Percentiles rank a stretch among this genome's conserved stretches.
Conservation (phyloP, 2,888 invertebrate species). For the Myathropa florea region DNA sequence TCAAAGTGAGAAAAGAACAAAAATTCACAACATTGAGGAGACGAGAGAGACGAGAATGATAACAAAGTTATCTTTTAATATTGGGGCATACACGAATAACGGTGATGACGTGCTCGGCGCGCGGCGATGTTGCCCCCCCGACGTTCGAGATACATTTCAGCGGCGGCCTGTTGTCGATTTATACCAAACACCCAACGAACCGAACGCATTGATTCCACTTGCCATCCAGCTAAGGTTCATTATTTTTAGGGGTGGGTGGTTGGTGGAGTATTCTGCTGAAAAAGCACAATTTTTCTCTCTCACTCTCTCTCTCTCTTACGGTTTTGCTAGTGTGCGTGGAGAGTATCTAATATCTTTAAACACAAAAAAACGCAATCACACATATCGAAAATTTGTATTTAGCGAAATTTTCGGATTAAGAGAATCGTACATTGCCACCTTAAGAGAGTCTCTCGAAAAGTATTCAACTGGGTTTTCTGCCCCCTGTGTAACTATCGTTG, state of each 20-base stretch:
- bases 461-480: not conserved
- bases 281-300: constrained; percentile 57
- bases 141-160: constrained; percentile 69
- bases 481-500: not conserved
- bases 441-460: not conserved
- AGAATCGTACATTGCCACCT: constrained; percentile 59
- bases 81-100: constrained; percentile 67
- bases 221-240: constrained; percentile 1
- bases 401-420: constrained; percentile 42
- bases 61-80: constrained; percentile 59
- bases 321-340: constrained; percentile 1
- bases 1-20: not conserved
- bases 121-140: constrained; percentile 70
- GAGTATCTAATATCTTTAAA: not conserved
- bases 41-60: constrained; percentile 29
- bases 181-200: constrained; percentile 47
- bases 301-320: constrained; percentile 29
- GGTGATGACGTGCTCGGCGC: constrained; percentile 66
- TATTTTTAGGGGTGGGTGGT: constrained; percentile 51
- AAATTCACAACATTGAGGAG: constrained; percentile 60
- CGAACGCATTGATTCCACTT: constrained; percentile 45
- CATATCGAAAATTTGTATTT: constrained; percentile 7
- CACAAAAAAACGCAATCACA: not conserved
- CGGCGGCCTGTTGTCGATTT: constrained; percentile 60
- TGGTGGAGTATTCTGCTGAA: constrained; percentile 53